These are phyloP conservation scores for Pseudomyrmex pallidus DNA, from an alignment of 1,140 invertebrate species.

Conservation along the genomic window DNA sequence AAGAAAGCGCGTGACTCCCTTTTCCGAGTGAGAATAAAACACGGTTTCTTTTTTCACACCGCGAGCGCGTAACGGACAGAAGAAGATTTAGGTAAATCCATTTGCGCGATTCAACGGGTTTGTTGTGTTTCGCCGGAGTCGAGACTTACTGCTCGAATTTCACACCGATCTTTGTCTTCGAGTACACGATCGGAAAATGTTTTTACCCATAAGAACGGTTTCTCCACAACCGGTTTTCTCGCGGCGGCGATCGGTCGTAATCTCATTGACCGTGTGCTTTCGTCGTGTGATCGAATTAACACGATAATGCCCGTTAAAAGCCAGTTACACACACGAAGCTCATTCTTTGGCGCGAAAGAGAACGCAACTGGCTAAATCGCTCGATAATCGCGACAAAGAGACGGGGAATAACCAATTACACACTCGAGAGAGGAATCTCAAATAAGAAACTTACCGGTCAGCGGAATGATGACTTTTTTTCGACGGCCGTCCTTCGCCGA, in stretches of 20 bases:
- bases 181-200: not conserved
- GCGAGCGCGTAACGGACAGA: not conserved
- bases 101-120: not conserved
- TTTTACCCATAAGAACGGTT: not conserved
- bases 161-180: not conserved
- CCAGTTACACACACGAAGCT: slow-evolving; percentile 9
- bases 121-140: not conserved
- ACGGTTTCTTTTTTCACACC: not conserved
- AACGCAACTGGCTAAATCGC: not conserved
- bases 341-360: slow-evolving; percentile 8
- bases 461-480: slow-evolving; percentile 25
- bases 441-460: slow-evolving; percentile 32
- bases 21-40: not conserved
- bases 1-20: slow-evolving; percentile 57
- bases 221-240: not conserved
- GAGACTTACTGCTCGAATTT: not conserved
- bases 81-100: not conserved
- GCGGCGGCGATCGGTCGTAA: not conserved
- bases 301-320: slow-evolving; percentile 49
- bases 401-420: slow-evolving; percentile 14
- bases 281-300: slow-evolving; percentile 41
- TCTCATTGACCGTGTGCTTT: slow-evolving; percentile 1
- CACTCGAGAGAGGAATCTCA: not conserved
- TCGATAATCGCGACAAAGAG: slow-evolving; percentile 10
- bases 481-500: not conserved